Evolutionary conservation across 2,797 vertebrate genomes (phyloP).

Genomic region (Meda fulgida): DNA sequence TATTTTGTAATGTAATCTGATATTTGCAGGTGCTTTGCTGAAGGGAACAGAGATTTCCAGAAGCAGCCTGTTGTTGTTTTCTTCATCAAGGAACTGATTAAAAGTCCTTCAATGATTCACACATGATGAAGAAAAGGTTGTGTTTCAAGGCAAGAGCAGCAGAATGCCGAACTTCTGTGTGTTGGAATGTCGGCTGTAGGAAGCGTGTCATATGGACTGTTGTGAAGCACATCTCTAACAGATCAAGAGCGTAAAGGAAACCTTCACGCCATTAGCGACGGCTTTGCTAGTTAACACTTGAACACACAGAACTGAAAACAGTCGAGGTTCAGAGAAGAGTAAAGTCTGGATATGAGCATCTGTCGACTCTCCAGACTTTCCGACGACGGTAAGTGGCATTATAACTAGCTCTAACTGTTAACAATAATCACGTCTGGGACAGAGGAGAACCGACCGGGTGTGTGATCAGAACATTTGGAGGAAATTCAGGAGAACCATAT

Average conservation of each 20-base stretch:
- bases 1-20: background rate
- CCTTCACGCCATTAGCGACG: too few relatives aligned
- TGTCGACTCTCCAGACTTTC: slow-evolving; percentile 69
- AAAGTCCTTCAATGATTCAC: background rate
- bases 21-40: background rate
- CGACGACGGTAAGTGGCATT: slow-evolving; percentile 69
- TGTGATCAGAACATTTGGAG: too few relatives aligned
- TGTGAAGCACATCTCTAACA: too few relatives aligned
- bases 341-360: slow-evolving; percentile 63
- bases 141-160: background rate
- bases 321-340: slow-evolving; percentile 9
- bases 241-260: background rate
- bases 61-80: background rate
- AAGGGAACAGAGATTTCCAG: background rate
- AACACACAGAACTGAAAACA: too few relatives aligned
- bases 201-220: background rate
- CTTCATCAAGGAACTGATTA: background rate
- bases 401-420: background rate
- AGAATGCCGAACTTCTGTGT: background rate
- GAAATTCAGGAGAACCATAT: too few relatives aligned
- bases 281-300: too few relatives aligned
- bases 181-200: background rate
- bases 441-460: too few relatives aligned
- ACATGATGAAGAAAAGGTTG: background rate
- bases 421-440: background rate